Evolutionary conservation across 2,797 vertebrate species (phyloP).

Genomic region (Xyrichtys novacula): DNA sequence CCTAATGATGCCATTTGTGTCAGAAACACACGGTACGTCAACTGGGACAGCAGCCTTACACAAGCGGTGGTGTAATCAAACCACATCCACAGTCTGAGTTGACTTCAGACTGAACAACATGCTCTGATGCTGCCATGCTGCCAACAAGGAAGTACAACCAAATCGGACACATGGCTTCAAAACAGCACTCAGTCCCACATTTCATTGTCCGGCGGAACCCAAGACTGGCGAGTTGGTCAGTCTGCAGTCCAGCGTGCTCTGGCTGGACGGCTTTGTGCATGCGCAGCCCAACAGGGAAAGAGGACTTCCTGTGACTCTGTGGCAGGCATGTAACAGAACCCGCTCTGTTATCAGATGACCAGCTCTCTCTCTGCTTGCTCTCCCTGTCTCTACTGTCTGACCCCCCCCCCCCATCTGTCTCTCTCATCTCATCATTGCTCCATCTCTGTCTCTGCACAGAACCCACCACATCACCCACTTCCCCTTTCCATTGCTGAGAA

Average conservation of each 20-base stretch:
- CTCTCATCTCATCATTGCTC: slow-evolving; percentile 76
- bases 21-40: slow-evolving; percentile 23
- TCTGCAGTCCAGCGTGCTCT: slow-evolving; percentile 27
- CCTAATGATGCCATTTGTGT: not conserved
- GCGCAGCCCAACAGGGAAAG: slow-evolving; percentile 68
- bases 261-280: slow-evolving; percentile 61
- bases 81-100: slow-evolving; percentile 59
- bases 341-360: slow-evolving; percentile 90
- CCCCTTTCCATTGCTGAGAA: slow-evolving; percentile 81
- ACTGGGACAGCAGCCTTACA: slow-evolving; percentile 32
- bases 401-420: slow-evolving; percentile 66
- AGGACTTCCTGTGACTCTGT: slow-evolving; percentile 85
- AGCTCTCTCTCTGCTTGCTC: slow-evolving; percentile 76
- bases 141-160: slow-evolving; percentile 69
- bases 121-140: slow-evolving; percentile 51
- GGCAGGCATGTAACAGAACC: slow-evolving; percentile 88
- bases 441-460: slow-evolving; percentile 74
- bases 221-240: slow-evolving; percentile 35
- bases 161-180: slow-evolving; percentile 64
- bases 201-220: slow-evolving; percentile 28
- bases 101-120: slow-evolving; percentile 53
- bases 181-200: slow-evolving; percentile 18
- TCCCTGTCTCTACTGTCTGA: slow-evolving; percentile 74
- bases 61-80: slow-evolving; percentile 50
- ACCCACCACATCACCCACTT: slow-evolving; percentile 83